phyloP scores from a whole-genome alignment of 1,140 invertebrate species.

The Plectrocnemia conspersa region DNA sequence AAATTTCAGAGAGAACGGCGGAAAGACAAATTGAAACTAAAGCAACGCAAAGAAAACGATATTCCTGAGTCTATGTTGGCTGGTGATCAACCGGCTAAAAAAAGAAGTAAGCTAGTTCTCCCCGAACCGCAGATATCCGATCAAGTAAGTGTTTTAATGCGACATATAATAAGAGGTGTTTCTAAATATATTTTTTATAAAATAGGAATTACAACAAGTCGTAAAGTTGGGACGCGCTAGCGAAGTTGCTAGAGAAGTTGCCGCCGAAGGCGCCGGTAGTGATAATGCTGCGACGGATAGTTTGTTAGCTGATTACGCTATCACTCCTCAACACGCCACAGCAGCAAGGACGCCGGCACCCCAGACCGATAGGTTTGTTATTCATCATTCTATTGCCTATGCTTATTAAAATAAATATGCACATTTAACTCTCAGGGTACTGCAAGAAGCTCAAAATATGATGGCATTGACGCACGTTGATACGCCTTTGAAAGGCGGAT shows the following conservation, averaged over 20 bases:
- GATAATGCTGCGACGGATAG: constrained; percentile 66
- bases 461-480: constrained; percentile 97
- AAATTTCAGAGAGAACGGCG: constrained; percentile 62
- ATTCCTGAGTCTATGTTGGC: constrained; percentile 87
- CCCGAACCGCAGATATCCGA: constrained; percentile 97
- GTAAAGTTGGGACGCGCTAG: constrained; percentile 95
- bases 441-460: constrained; percentile 96
- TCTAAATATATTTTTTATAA: neutral
- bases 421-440: constrained; percentile 47
- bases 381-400: neutral
- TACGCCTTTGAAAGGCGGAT: constrained; percentile 92
- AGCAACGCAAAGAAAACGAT: constrained; percentile 94
- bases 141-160: constrained; percentile 49
- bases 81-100: constrained; percentile 84
- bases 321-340: constrained; percentile 69
- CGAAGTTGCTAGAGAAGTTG: constrained; percentile 88
- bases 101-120: constrained; percentile 92
- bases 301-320: constrained; percentile 86
- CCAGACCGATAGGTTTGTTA: constrained; percentile 53
- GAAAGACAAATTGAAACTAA: constrained; percentile 90
- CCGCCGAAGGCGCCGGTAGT: constrained; percentile 71
- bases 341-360: constrained; percentile 86
- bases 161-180: neutral
- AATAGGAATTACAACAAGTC: constrained; percentile 82
- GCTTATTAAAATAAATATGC: neutral